These are phyloP conservation scores for Pterocles orientalis DNA, from an alignment of 2,113 vertebrate species.

Conservation along the genomic window DNA sequence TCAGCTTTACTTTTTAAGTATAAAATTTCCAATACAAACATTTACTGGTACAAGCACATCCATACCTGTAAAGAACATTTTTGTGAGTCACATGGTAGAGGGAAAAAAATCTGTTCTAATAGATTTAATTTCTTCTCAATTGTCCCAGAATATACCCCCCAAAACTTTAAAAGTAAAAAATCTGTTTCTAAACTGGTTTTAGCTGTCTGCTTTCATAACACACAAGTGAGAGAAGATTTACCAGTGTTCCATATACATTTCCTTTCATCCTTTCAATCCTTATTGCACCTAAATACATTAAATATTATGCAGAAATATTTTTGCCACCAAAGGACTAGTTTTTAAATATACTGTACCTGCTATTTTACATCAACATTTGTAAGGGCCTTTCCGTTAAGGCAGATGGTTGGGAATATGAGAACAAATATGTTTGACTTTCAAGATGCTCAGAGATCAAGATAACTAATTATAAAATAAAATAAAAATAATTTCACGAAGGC, in stretches of 20 bases:
- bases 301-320: background rate
- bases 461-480: background rate
- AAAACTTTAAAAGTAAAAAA: background rate
- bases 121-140: background rate
- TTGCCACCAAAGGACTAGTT: background rate
- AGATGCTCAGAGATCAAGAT: background rate
- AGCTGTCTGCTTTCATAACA: background rate
- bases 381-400: conserved; percentile 27
- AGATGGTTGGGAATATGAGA: conserved; percentile 21
- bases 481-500: background rate
- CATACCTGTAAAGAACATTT: background rate
- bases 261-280: background rate
- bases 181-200: background rate
- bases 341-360: background rate
- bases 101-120: background rate
- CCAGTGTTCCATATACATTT: background rate
- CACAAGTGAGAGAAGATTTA: background rate
- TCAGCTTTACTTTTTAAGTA: background rate
- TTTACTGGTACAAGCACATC: background rate
- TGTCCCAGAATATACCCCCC: background rate
- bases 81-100: background rate
- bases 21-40: background rate
- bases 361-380: background rate
- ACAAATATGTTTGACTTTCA: conserved; percentile 38
- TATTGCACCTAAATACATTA: background rate